Evolutionary conservation across 2,888 invertebrate species (phyloP).

Genomic region (Argyra leucocephala): DNA sequence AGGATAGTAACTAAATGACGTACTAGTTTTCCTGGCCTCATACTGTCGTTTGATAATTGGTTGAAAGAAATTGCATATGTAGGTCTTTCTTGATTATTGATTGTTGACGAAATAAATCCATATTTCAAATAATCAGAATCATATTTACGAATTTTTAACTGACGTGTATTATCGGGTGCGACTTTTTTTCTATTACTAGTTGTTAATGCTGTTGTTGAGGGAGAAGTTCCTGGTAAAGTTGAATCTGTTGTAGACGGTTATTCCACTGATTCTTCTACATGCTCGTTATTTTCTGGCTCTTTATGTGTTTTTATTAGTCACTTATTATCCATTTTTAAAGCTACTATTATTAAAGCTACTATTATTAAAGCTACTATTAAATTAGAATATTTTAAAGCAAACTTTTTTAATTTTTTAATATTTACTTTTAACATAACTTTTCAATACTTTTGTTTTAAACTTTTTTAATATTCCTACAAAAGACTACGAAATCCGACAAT

Average conservation of each 20-base stretch:
- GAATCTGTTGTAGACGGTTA: background rate
- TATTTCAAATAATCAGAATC: slow-evolving; percentile 9
- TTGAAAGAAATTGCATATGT: slow-evolving; percentile 1
- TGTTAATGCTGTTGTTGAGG: background rate
- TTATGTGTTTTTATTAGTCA: slow-evolving; percentile 7
- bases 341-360: too few species aligned
- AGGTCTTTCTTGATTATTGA: slow-evolving; percentile 9
- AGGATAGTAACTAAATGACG: slow-evolving; percentile 8
- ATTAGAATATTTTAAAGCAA: too few species aligned
- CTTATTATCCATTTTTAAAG: slow-evolving; percentile 7
- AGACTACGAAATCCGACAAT: too few species aligned
- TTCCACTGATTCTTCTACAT: background rate
- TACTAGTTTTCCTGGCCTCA: slow-evolving; percentile 7
- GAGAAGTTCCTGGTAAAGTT: background rate
- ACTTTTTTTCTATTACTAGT: slow-evolving; percentile 1
- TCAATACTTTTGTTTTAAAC: too few species aligned
- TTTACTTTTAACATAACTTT: too few species aligned
- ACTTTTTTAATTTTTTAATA: too few species aligned
- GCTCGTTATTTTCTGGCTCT: background rate
- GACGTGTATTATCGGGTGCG: slow-evolving; percentile 1
- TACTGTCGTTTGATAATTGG: slow-evolving; percentile 7
- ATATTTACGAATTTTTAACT: slow-evolving; percentile 8
- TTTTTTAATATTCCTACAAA: too few species aligned
- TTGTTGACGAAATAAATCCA: slow-evolving; percentile 7
- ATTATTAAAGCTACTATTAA: too few species aligned